phyloP scores from a whole-genome alignment of 2,113 vertebrate species.

The Hippocampus guttulatus region DNA sequence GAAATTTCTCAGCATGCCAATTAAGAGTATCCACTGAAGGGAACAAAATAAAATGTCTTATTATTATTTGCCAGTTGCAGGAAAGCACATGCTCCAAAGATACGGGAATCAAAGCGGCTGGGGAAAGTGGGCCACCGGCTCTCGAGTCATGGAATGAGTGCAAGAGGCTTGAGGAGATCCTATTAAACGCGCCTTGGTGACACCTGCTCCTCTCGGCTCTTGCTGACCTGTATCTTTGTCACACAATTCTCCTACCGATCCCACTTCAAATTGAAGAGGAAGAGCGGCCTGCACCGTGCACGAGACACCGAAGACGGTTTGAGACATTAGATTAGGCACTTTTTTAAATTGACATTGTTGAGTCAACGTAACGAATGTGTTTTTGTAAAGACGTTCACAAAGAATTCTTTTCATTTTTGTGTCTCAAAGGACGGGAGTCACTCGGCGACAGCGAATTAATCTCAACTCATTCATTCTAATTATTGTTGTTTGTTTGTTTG shows the following conservation, averaged over 20 bases:
- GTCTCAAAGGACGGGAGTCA: too few species aligned
- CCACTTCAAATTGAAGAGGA: slow-evolving; percentile 5
- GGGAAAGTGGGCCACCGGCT: slow-evolving; percentile 59
- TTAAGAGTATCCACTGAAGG: slow-evolving; percentile 9
- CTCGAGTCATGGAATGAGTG: slow-evolving; percentile 55
- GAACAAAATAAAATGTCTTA: slow-evolving; percentile 16
- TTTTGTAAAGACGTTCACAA: not conserved
- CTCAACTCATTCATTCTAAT: too few species aligned
- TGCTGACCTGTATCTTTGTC: slow-evolving; percentile 40
- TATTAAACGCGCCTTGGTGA: slow-evolving; percentile 64
- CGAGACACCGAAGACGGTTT: not conserved
- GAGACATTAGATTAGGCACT: not conserved
- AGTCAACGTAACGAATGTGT: not conserved
- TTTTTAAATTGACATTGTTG: not conserved
- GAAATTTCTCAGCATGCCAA: not conserved
- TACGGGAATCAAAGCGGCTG: slow-evolving; percentile 8
- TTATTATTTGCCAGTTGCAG: not conserved
- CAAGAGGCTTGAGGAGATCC: slow-evolving; percentile 68
- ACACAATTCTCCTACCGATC: not conserved
- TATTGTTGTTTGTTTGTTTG: too few species aligned
- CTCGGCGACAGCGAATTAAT: too few species aligned
- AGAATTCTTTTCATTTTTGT: too few species aligned
- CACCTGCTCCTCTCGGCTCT: slow-evolving; percentile 54
- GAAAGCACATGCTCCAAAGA: not conserved
- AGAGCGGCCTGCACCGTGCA: slow-evolving; percentile 2